Evolutionary conservation across 2,113 vertebrate genomes (phyloP).

Genomic region (Oceanites oceanicus): DNA sequence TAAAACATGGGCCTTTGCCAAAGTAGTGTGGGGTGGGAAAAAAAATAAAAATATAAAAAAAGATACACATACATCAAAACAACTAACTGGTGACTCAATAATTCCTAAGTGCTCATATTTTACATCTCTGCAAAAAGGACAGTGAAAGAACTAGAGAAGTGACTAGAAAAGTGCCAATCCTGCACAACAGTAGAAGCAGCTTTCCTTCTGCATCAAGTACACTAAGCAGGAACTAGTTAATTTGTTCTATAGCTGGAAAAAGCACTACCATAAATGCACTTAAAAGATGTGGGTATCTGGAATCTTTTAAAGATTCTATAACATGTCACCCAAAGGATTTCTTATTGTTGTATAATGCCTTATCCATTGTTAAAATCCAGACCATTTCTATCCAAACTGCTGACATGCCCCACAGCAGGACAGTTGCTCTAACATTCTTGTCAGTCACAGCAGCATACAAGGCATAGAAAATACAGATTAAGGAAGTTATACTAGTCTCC

Average conservation of each 20-base stretch:
- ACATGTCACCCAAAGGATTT: conserved; percentile 16
- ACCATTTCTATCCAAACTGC: conserved; percentile 14
- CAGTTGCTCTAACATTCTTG: conserved; percentile 15
- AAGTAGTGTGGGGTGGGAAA: not conserved
- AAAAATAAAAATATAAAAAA: not conserved
- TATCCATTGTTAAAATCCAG: conserved; percentile 35
- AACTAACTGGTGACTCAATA: not conserved
- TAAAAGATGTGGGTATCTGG: not conserved
- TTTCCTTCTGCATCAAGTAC: not conserved
- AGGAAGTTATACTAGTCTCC: not conserved
- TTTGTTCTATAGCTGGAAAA: not conserved
- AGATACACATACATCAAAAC: not conserved
- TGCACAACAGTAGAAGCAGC: not conserved
- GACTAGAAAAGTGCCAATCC: not conserved
- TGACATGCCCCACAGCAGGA: conserved; percentile 40
- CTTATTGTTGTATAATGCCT: conserved; percentile 24
- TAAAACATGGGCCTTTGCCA: not conserved
- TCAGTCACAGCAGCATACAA: not conserved
- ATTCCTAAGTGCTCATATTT: not conserved
- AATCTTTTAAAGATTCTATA: conserved; percentile 54
- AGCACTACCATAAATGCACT: not conserved
- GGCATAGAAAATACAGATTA: not conserved
- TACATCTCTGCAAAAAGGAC: not conserved
- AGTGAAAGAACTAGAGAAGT: not conserved
- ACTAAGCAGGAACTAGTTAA: not conserved